A percentile compares a stretch with the other conserved stretches of the same genome.
phyloP scores from a whole-genome alignment of 2,113 vertebrate species.

The Pogonocichla stellata region DNA sequence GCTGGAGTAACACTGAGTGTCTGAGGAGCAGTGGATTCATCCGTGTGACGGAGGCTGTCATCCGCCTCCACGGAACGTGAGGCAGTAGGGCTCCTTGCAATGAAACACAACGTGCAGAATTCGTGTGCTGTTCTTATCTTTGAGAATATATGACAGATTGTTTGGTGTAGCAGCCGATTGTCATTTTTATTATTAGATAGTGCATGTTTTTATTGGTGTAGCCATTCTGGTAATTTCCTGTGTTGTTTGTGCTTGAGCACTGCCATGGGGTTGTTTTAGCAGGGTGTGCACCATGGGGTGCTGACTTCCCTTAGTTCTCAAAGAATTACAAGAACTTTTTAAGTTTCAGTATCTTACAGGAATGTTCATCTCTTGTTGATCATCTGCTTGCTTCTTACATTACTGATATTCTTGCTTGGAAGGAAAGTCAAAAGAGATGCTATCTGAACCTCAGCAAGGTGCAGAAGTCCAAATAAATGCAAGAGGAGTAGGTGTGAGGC shows the following conservation, averaged over 20 bases:
- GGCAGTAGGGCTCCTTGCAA: neutral
- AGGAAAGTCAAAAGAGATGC: neutral
- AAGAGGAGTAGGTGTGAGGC: neutral
- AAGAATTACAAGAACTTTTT: neutral
- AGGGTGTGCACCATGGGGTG: neutral
- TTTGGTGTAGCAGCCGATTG: neutral
- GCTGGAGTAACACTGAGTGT: neutral
- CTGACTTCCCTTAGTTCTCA: neutral
- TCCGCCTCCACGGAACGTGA: neutral
- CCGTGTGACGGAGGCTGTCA: neutral
- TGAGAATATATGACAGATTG: neutral
- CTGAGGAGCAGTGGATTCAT: neutral
- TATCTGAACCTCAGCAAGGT: neutral
- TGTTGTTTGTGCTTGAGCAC: neutral
- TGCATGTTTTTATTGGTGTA: neutral
- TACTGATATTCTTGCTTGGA: neutral
- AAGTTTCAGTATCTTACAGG: neutral
- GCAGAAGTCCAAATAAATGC: neutral
- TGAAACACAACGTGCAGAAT: neutral
- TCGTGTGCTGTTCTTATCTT: neutral
- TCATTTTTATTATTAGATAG: neutral
- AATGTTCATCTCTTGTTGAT: neutral
- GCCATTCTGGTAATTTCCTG: neutral
- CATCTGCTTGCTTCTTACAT: neutral
- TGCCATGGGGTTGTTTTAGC: neutral